These are phyloP conservation scores for Oxygymnocypris stewartii DNA, from an alignment of 2,113 vertebrate species.

Conservation along the genomic window DNA sequence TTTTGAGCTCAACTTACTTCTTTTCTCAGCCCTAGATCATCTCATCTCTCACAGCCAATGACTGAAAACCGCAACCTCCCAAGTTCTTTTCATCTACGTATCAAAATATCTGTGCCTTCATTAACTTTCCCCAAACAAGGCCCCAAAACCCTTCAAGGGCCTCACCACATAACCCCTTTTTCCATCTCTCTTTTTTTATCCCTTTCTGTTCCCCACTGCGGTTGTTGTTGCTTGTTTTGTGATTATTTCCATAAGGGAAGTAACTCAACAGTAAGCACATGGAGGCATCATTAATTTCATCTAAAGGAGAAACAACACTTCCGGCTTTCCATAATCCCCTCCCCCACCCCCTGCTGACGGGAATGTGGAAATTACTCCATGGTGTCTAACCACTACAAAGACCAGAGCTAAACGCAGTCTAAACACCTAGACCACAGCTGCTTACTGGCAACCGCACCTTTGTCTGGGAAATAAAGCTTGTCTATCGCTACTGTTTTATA, in stretches of 20 bases:
- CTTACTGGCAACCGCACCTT: slow-evolving; percentile 56
- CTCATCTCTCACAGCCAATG: background rate
- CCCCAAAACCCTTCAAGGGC: background rate
- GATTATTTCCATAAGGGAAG: slow-evolving; percentile 57
- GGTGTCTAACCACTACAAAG: slow-evolving; percentile 58
- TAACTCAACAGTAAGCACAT: slow-evolving; percentile 53
- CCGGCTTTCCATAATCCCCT: slow-evolving; percentile 53
- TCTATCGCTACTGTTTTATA: slow-evolving; percentile 37
- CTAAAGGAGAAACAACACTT: slow-evolving; percentile 44
- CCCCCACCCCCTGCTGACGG: slow-evolving; percentile 45
- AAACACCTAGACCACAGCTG: slow-evolving; percentile 57
- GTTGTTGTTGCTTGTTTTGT: slow-evolving; percentile 46
- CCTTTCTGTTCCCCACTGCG: background rate
- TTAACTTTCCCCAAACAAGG: background rate
- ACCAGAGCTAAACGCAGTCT: slow-evolving; percentile 53
- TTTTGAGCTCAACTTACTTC: background rate
- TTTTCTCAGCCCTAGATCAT: background rate
- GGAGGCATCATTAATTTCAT: slow-evolving; percentile 55
- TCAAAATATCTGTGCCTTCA: slow-evolving; percentile 4
- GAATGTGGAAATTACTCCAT: slow-evolving; percentile 55
- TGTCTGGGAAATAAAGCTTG: slow-evolving; percentile 46
- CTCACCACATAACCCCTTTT: slow-evolving; percentile 10
- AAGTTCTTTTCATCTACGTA: background rate
- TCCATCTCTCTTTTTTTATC: slow-evolving; percentile 15
- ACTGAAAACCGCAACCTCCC: background rate